Evolutionary conservation across 2,888 invertebrate genomes (phyloP).

Genomic region (Laothoe populi): DNA sequence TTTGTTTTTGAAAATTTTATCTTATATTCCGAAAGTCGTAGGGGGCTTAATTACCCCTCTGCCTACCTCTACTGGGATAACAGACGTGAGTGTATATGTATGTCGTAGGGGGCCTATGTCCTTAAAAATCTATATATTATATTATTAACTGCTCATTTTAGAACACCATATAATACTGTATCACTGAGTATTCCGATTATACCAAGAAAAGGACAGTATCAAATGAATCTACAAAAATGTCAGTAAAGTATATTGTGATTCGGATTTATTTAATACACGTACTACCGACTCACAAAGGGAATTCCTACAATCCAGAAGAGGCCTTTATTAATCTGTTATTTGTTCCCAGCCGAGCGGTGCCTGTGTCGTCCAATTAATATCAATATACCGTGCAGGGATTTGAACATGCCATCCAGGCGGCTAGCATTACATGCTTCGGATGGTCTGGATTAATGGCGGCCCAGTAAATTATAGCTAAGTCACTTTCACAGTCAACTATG

Average conservation of each 20-base stretch:
- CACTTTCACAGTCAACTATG: slow-evolving; percentile 10
- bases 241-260: slow-evolving; percentile 41
- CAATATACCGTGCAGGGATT: slow-evolving; percentile 63
- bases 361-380: slow-evolving; percentile 72
- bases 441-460: slow-evolving; percentile 31
- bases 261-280: slow-evolving; percentile 60
- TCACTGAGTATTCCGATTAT: background rate
- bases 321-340: slow-evolving; percentile 69
- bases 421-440: slow-evolving; percentile 31
- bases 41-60: too few species aligned
- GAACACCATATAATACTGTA: background rate
- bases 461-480: slow-evolving; percentile 44
- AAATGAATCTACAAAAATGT: slow-evolving; percentile 32
- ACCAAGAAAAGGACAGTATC: background rate
- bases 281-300: slow-evolving; percentile 63
- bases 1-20: too few species aligned
- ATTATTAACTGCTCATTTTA: too few species aligned
- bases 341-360: slow-evolving; percentile 55
- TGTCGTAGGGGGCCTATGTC: too few species aligned
- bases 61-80: too few species aligned
- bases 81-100: too few species aligned
- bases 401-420: slow-evolving; percentile 49
- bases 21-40: too few species aligned
- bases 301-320: slow-evolving; percentile 62
- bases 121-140: too few species aligned